phyloP scores from a whole-genome alignment of 2,888 invertebrate species.

The Diarsia brunnea region DNA sequence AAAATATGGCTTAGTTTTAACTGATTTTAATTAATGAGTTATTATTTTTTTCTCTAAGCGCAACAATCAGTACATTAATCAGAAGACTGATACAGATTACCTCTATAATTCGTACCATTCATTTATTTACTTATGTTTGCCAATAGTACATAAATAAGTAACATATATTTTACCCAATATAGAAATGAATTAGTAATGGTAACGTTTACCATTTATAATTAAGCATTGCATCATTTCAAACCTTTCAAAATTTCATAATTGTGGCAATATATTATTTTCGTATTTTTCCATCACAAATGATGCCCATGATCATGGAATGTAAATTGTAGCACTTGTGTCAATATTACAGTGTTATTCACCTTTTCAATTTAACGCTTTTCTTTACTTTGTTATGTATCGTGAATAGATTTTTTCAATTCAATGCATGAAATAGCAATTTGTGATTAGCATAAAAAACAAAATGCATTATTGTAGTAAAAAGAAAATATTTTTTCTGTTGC shows the following conservation, averaged over 20 bases:
- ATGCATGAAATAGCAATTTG: neutral
- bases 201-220: neutral
- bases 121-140: neutral
- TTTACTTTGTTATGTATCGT: neutral
- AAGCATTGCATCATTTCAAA: conserved; percentile 28
- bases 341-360: neutral
- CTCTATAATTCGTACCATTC: neutral
- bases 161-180: too few relatives aligned
- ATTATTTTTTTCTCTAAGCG: neutral
- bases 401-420: neutral
- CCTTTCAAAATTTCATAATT: neutral
- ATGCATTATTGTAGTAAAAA: neutral
- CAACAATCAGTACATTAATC: neutral
- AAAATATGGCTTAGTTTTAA: too few relatives aligned
- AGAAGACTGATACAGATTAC: neutral
- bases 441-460: neutral
- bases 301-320: conserved; percentile 6
- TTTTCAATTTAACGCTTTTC: neutral
- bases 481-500: neutral
- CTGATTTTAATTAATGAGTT: too few relatives aligned
- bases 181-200: neutral
- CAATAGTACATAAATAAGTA: too few relatives aligned
- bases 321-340: conserved; percentile 21
- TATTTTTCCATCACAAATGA: conserved; percentile 5
- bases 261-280: neutral